Evolutionary conservation across 1,140 invertebrate species (phyloP).

Genomic region (Psix sp.): DNA sequence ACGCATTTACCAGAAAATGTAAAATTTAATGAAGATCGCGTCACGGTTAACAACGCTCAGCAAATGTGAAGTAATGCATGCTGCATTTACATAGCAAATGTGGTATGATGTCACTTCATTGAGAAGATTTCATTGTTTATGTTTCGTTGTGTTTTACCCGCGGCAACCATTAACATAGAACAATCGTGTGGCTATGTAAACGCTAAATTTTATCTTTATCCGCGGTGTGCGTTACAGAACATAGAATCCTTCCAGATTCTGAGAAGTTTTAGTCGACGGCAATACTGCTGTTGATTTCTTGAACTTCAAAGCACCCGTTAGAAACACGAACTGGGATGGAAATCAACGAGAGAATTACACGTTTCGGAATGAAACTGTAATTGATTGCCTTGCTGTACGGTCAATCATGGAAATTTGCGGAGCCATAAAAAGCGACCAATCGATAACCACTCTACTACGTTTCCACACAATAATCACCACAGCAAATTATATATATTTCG

Average conservation of each 20-base stretch:
- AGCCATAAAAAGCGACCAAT: constrained; percentile 51
- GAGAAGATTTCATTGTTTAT: constrained; percentile 47
- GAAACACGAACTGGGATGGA: constrained; percentile 47
- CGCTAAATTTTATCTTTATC: constrained; percentile 33
- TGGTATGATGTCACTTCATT: constrained; percentile 48
- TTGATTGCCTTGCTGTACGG: constrained; percentile 63
- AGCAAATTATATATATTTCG: too few relatives aligned
- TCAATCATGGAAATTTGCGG: constrained; percentile 62
- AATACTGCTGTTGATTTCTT: constrained; percentile 51
- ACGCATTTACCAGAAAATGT: too few relatives aligned
- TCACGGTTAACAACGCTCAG: constrained; percentile 11
- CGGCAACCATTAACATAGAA: constrained; percentile 31
- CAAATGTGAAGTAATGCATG: constrained; percentile 27
- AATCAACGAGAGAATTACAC: constrained; percentile 39
- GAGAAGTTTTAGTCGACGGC: constrained; percentile 16
- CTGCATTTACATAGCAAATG: constrained; percentile 44
- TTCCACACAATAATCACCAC: constrained; percentile 3
- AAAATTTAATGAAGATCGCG: too few relatives aligned
- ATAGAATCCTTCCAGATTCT: constrained; percentile 33
- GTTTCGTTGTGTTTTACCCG: constrained; percentile 33
- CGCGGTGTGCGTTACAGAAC: not conserved
- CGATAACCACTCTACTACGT: constrained; percentile 16
- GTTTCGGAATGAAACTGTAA: constrained; percentile 61
- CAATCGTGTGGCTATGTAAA: constrained; percentile 34
- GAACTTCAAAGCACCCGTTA: constrained; percentile 45